These are phyloP conservation scores for Pagetopsis macropterus DNA, from an alignment of 2,797 vertebrate genomes.

Conservation along the genomic window DNA sequence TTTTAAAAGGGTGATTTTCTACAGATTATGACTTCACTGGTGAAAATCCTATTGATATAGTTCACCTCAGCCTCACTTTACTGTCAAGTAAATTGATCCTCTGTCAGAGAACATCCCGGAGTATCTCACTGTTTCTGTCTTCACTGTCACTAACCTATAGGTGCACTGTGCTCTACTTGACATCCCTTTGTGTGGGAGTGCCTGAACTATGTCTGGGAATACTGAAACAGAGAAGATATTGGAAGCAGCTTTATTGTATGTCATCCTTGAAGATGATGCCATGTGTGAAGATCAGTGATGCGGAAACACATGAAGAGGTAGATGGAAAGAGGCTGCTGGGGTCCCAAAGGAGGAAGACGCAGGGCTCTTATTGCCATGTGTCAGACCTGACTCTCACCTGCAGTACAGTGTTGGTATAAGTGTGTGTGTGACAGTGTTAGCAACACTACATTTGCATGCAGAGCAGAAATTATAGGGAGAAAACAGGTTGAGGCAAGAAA, in stretches of 20 bases:
- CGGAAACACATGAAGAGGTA: constrained; percentile 39
- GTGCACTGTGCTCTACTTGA: constrained; percentile 18
- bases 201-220: constrained; percentile 22
- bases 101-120: constrained; percentile 31
- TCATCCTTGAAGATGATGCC: constrained; percentile 54
- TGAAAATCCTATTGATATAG: neutral
- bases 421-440: constrained; percentile 4
- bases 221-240: constrained; percentile 36
- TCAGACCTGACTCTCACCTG: constrained; percentile 49
- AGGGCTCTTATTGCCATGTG: constrained; percentile 47
- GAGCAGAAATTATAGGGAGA: neutral
- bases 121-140: constrained; percentile 1
- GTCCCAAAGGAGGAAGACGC: constrained; percentile 36
- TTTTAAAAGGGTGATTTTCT: no score
- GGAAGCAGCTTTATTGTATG: constrained; percentile 42
- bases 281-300: constrained; percentile 58
- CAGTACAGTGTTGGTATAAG: constrained; percentile 1
- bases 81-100: constrained; percentile 32
- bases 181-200: constrained; percentile 23
- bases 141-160: constrained; percentile 20
- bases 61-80: constrained; percentile 3
- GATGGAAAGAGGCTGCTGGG: constrained; percentile 32
- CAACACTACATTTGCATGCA: constrained; percentile 9
- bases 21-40: neutral
- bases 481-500: neutral